Evolutionary conservation across 2,888 invertebrate species (phyloP), one percentile per base, ranked within the genome.

Genomic region (Apotomis capreana): DNA sequence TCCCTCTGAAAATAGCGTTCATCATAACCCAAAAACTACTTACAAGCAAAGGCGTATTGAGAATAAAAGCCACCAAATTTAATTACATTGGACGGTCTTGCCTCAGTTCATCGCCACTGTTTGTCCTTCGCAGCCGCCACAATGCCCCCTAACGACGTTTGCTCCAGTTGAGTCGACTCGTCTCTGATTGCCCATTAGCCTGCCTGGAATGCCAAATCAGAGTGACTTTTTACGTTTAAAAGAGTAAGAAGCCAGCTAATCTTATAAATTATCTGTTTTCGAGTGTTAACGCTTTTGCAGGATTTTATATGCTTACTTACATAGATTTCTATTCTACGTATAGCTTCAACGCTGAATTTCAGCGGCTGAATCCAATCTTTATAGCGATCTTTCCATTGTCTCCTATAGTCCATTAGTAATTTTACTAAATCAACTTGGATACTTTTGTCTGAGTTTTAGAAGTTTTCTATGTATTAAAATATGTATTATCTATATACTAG

Each of bases 71-170:
- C 36, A 36, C 10, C 13, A 59, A 61, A 61, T 63, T 54, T 65
- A 60, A 70, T 70, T 71, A 64, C 13, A 46, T 46, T 26, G 26
- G 15, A 55, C 44, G 61, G 71, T 46, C 61, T 54, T 13, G 54
- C 37, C 61, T 68, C 55, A 57, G 67, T 26, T 67, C 40, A 55
- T 51, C 26, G 65, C n/a, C 62, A 58, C 52, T 63, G 71, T 72
- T 62, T 63, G 68, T 57, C 58, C 68, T 52, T 75, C 76, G 76
- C 76, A 26, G 54, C 76, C 72, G 74, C 75, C 76, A 83, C 79
- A 80, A 83, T 81, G 79, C 81, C 79, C 77, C 70, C 76, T 84
- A 86, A 87, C 87, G 81, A 87, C 86, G 86, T 86, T 86, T 83
- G 77, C 80, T 78, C 74, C 76, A 72, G 77, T 49, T 9, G 49